phyloP scores from a whole-genome alignment of 2,888 invertebrate genomes.

The Metallyticus violacea region DNA sequence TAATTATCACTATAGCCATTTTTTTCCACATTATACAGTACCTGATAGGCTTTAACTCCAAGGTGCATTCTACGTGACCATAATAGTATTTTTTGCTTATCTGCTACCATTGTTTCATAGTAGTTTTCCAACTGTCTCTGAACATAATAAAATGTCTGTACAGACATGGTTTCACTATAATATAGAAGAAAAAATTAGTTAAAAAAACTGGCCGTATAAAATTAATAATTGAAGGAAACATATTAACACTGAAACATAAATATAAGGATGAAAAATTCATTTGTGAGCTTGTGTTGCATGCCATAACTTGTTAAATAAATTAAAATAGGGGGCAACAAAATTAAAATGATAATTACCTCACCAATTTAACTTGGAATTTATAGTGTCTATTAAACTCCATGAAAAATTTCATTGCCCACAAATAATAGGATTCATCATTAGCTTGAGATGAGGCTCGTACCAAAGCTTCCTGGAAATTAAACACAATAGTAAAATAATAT shows the following conservation, averaged over 20 bases:
- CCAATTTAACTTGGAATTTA: conserved; percentile 81
- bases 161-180: conserved; percentile 88
- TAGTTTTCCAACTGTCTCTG: conserved; percentile 88
- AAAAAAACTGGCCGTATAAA: too few species aligned
- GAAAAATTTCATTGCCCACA: conserved; percentile 93
- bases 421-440: conserved; percentile 89
- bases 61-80: conserved; percentile 88
- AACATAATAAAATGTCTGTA: conserved; percentile 89
- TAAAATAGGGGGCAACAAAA: too few species aligned
- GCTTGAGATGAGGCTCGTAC: conserved; percentile 59
- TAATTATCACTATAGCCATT: too few species aligned
- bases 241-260: too few species aligned
- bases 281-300: too few species aligned
- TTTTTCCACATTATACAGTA: conserved; percentile 37
- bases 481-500: not conserved
- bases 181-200: conserved; percentile 23
- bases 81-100: conserved; percentile 77
- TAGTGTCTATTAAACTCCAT: conserved; percentile 94
- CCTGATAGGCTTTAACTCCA: conserved; percentile 68
- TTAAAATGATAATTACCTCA: conserved; percentile 79
- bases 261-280: too few species aligned
- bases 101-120: conserved; percentile 77
- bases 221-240: too few species aligned
- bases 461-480: conserved; percentile 45
- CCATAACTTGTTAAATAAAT: too few species aligned